phyloP scores from a whole-genome alignment of 2,888 invertebrate genomes.

The Leucania comma region DNA sequence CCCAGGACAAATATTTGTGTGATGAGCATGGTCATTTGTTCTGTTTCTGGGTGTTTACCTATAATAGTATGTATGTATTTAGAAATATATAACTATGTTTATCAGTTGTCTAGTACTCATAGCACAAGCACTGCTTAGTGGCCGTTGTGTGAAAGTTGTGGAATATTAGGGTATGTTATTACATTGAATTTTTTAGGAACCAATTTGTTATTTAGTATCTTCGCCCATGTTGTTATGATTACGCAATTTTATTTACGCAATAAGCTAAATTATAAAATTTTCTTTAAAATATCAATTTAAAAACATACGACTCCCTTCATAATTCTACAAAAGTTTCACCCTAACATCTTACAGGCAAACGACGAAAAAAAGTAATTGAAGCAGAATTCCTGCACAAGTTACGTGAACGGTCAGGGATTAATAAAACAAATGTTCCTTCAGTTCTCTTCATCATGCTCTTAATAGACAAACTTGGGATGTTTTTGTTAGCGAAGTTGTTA shows the following conservation, averaged over 20 bases:
- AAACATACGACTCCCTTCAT: conserved; percentile 21
- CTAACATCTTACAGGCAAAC: conserved; percentile 20
- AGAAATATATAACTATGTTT: too few species aligned
- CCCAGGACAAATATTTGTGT: too few species aligned
- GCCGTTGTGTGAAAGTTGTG: too few species aligned
- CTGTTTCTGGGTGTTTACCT: too few species aligned
- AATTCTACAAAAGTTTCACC: conserved; percentile 20
- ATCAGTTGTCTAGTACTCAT: too few species aligned
- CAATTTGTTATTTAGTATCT: background rate
- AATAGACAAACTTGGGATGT: conserved; percentile 64
- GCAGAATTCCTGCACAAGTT: conserved; percentile 49
- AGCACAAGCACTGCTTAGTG: too few species aligned
- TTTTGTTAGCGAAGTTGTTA: conserved; percentile 58
- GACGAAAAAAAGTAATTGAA: conserved; percentile 48
- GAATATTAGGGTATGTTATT: too few species aligned
- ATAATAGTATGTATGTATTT: too few species aligned
- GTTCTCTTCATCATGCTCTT: conserved; percentile 58
- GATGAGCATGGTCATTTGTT: too few species aligned
- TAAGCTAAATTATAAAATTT: background rate
- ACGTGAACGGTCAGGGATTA: conserved; percentile 51
- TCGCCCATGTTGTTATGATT: background rate
- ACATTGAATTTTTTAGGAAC: too few species aligned
- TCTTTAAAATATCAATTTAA: background rate
- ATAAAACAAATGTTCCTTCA: conserved; percentile 59
- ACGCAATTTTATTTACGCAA: background rate